phyloP scores from a whole-genome alignment of 2,113 vertebrate species.

The Lophotis ruficrista region DNA sequence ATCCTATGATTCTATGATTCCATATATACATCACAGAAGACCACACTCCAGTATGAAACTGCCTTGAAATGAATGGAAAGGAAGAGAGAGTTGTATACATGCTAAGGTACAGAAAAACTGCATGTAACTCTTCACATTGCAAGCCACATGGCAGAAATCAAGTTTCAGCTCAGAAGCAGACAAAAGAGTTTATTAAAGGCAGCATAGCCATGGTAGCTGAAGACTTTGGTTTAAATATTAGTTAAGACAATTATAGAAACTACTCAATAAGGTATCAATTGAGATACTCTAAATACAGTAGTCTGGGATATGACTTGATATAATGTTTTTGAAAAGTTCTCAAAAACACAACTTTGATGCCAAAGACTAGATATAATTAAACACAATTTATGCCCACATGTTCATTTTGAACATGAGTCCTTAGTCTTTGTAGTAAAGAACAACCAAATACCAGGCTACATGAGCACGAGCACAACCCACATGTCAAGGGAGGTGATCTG shows the following conservation, averaged over 20 bases:
- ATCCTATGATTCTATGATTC: too few species aligned
- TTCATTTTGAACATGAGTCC: neutral
- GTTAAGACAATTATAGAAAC: neutral
- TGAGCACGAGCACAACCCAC: fast-evolving
- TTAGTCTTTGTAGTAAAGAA: neutral
- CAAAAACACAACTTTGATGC: neutral
- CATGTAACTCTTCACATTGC: neutral
- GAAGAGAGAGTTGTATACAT: neutral
- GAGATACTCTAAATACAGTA: neutral
- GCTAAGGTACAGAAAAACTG: neutral
- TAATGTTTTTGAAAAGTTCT: neutral
- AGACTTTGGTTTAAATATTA: neutral
- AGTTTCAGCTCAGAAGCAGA: neutral
- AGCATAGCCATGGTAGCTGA: neutral
- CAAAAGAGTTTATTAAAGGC: neutral
- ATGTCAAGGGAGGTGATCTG: neutral
- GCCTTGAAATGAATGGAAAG: neutral
- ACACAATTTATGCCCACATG: neutral
- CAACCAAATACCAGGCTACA: neutral
- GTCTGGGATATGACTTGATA: neutral
- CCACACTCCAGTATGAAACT: neutral
- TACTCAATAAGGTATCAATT: neutral
- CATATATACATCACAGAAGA: neutral
- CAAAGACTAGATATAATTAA: neutral
- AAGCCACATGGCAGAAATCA: neutral